These are phyloP conservation scores for Perccottus glenii DNA, from an alignment of 2,113 vertebrate genomes.

Conservation along the genomic window DNA sequence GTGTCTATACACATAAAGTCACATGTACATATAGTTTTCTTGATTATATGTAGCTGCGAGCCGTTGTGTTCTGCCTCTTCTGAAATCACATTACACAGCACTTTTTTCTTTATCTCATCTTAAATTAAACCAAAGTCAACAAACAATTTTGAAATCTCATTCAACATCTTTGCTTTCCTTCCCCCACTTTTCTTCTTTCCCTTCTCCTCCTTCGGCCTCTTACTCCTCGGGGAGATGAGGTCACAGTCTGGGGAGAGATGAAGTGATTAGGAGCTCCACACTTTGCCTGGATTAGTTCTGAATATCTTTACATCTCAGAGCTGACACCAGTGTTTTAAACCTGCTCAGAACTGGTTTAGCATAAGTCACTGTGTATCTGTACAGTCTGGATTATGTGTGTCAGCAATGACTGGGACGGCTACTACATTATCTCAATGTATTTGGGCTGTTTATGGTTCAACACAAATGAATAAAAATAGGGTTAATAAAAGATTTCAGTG, in stretches of 20 bases:
- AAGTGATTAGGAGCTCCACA: slow-evolving; percentile 63
- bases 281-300: slow-evolving; percentile 24
- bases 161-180: slow-evolving; percentile 9
- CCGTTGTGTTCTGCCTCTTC: neutral
- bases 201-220: slow-evolving; percentile 9
- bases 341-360: slow-evolving; percentile 15
- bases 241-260: slow-evolving; percentile 69
- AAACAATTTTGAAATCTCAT: slow-evolving; percentile 6
- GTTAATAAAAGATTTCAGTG: neutral
- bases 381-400: neutral
- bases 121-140: slow-evolving; percentile 7
- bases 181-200: slow-evolving; percentile 1
- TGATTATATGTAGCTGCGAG: neutral
- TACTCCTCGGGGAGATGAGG: slow-evolving; percentile 64
- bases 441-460: too few relatives aligned
- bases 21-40: neutral
- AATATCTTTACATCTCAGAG: slow-evolving; percentile 31
- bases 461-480: too few relatives aligned
- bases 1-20: neutral
- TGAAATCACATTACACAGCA: neutral
- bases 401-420: neutral
- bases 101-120: neutral
- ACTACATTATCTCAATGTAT: neutral
- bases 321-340: slow-evolving; percentile 9
- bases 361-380: slow-evolving; percentile 8